Evolutionary conservation across 2,888 invertebrate genomes (phyloP), one percentile per base, ranked within the genome.

Genomic region (Thecocarcelia acutangulata): DNA sequence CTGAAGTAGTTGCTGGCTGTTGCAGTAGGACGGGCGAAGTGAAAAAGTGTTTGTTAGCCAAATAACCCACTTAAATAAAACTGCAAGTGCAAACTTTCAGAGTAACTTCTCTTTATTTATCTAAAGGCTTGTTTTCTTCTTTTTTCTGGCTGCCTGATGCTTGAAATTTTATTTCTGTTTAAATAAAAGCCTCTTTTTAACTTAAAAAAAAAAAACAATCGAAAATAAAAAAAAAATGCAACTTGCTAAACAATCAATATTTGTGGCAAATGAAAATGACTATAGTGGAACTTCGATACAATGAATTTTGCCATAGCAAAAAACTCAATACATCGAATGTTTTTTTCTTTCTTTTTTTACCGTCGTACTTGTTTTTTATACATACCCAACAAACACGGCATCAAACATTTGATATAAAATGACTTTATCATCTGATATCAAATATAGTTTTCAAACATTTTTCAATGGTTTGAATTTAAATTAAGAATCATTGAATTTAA

Each of bases 51-150:
- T 78, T 54, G 64, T 37, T 78, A 82, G 74, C 77, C 69, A 82
- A 78, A 82, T 82, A 82, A 81, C 73, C 77, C 68, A 81, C 77
- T 82, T 77, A 74, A 76, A 76, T 37, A 68, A 70, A 79, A 76
- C 68, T 76, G 40, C 52, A 68, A 70, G 48, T 52, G 56, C 59
- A 78, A 82, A 82, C 64, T 73, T 74, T 54, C 11, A 54, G 13
- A 54, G 46, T 44, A 58, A 63, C 17, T 61, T 44, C 42, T 21
- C 4, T 3, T 24, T 9, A 42, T 46, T 28, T 24, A 19, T 48
- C 0, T 3, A 12, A 24, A 13, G 3, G 3, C 19, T 28, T 15
- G 12, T 21, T 28, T 24, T 46, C 19, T 13, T 24, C 19, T 48
- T 40, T 19, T 52, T 46, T 54, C 42, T 66, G 13, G 2, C 40